A percentile compares a stretch with the other conserved stretches of the same genome.
phyloP scores from a whole-genome alignment of 2,113 vertebrate genomes.

The Notiomystis cincta region DNA sequence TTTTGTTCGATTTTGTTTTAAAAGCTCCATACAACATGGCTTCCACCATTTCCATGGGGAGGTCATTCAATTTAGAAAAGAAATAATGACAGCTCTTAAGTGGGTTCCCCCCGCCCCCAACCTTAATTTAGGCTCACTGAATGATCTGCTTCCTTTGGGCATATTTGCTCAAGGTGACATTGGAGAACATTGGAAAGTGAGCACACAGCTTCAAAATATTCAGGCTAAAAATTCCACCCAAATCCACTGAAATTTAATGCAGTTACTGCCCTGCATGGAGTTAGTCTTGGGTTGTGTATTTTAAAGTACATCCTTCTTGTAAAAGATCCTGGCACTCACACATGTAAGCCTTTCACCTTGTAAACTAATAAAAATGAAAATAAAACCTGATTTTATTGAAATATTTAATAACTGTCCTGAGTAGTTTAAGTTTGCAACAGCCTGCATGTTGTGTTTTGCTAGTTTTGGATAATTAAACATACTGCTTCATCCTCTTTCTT shows the following conservation, averaged over 20 bases:
- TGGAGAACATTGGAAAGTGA: neutral
- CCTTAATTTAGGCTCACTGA: constrained; percentile 52
- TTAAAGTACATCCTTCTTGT: neutral
- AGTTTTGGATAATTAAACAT: neutral
- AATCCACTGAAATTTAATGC: neutral
- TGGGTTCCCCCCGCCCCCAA: neutral
- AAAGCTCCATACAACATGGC: neutral
- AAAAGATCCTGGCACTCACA: neutral
- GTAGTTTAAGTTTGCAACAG: neutral
- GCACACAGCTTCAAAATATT: neutral
- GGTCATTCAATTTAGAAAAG: constrained; percentile 47
- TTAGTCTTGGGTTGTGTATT: neutral
- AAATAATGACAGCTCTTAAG: constrained; percentile 59
- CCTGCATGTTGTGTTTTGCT: neutral
- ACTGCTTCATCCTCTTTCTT: neutral
- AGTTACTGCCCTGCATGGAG: neutral
- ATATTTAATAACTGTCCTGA: neutral
- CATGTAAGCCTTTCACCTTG: neutral
- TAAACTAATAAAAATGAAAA: neutral
- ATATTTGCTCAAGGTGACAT: constrained; percentile 61
- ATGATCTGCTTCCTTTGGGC: constrained; percentile 57
- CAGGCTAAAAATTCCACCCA: constrained; percentile 2
- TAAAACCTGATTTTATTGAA: neutral
- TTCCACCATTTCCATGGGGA: constrained; percentile 40
- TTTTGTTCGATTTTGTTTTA: constrained; percentile 20